Base-by-base conservation (phyloP, 2,797 vertebrate species). In the Tenualosa thibaudeaui region DNA sequence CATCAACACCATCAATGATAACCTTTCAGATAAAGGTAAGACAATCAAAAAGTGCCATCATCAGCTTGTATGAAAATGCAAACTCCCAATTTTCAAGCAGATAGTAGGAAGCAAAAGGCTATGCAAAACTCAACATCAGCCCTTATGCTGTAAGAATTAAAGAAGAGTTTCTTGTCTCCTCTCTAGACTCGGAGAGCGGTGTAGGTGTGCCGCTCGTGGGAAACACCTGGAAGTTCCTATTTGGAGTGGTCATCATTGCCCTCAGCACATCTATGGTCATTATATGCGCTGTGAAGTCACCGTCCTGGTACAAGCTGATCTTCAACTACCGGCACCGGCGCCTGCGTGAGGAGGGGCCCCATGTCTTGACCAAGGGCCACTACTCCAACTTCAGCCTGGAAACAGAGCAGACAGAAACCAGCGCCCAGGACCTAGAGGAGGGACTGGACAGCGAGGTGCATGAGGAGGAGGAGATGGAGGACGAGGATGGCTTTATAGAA, bases 401-500 rank as follows among this genome's bases (percentile, higher is more conserved):
- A 88, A 88, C 88, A 0, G 82, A 90, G 81, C 93, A 92, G 86
- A 94, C 87, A 0, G 89, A 90, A 81, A 88, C 87, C 0, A 93
- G 92, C 82, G 88, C 78, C 90, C 95, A 96, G 24, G 91, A 96
- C 88, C 89, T 91, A 22, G 91, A 93, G 56, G 87, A 90, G 81
- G 88, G 92, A 86, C 87, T 85, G n/a, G 84, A 91, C 2, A 22
- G 13, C 91, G 91, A 90, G 83, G 92, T 94, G 90, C 87, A 91
- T 4, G 90, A 92, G 40, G 89, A 88, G 1, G 94, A 97, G 46
- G 92, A 94, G 90, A 87, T 91, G 9, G 90, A 92, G 43, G 89
- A 89, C 0, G 96, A 97, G 53, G 97, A 98, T 82, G 97, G 93
- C 43, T 98, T 96, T 90, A 97, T 96, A 92, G 97, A 98, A 90